These are phyloP conservation scores for Apocrypta bakeri DNA, from an alignment of 1,140 invertebrate species.

Conservation along the genomic window DNA sequence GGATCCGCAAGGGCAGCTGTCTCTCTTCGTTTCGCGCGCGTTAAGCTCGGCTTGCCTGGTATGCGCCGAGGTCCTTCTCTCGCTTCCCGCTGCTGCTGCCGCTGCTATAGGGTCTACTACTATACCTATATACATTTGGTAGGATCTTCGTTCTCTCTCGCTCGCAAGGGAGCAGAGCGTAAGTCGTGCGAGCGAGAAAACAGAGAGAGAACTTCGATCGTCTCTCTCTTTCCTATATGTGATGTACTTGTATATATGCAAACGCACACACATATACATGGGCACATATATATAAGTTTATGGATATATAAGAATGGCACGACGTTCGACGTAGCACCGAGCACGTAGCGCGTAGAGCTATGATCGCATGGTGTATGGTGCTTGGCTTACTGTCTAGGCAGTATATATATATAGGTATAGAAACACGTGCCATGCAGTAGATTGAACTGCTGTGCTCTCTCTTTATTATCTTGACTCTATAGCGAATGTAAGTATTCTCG, in stretches of 20 bases:
- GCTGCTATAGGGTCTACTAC: background rate
- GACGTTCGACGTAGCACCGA: too few species aligned
- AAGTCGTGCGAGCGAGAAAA: background rate
- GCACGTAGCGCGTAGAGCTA: too few species aligned
- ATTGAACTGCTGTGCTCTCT: background rate
- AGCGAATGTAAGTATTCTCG: too few species aligned
- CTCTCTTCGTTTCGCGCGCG: slow-evolving; percentile 9
- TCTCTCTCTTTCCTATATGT: background rate
- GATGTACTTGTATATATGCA: background rate
- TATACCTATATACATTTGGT: background rate
- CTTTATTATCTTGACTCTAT: background rate
- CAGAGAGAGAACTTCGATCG: background rate
- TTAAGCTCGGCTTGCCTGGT: background rate
- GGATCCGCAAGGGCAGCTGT: slow-evolving; percentile 3
- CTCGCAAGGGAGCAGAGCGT: background rate
- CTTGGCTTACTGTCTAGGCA: too few species aligned
- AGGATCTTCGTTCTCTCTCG: background rate
- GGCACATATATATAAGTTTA: background rate
- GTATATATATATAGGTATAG: background rate
- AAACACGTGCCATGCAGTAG: background rate
- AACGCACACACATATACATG: too few species aligned
- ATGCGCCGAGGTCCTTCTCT: background rate
- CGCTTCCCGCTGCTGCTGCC: background rate
- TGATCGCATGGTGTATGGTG: too few species aligned
- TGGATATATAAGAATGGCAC: too few species aligned